Evolutionary conservation across 37 sponge, comb jelly and placozoan genomes (phyloP).

Genomic region (Cliona cf. orientalis): DNA sequence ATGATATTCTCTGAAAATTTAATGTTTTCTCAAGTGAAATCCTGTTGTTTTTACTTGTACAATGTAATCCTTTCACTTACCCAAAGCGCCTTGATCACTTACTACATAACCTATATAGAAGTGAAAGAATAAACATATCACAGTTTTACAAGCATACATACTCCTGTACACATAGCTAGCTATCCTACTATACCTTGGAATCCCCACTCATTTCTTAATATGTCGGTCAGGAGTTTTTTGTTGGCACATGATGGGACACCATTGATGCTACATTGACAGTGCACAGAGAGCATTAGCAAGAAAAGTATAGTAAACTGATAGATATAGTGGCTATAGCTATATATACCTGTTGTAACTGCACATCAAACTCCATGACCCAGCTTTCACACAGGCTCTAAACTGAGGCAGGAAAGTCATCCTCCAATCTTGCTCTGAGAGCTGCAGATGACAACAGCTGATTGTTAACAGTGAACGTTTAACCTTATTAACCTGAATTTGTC

Average conservation of each 20-base stretch:
- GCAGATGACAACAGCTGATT: too few species aligned
- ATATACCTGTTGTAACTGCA: too few species aligned
- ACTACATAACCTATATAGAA: constrained; percentile 57
- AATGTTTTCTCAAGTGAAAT: too few species aligned
- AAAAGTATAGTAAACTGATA: too few species aligned
- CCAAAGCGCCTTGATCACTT: constrained; percentile 75
- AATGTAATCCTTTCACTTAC: constrained; percentile 10
- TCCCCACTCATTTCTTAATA: constrained; percentile 57
- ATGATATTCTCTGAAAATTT: constrained; percentile 56
- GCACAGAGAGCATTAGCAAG: background rate
- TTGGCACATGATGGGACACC: constrained; percentile 2
- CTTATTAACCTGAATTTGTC: too few species aligned
- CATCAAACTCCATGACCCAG: too few species aligned
- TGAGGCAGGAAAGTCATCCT: constrained; percentile 62
- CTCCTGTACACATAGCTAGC: too few species aligned
- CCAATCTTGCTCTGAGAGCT: constrained; percentile 62
- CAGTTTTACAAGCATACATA: background rate
- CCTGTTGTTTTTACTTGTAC: too few species aligned
- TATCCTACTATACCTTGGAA: constrained; percentile 50
- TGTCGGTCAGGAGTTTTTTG: constrained; percentile 57
- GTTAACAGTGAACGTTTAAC: too few species aligned
- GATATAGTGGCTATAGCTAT: too few species aligned
- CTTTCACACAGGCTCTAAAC: too few species aligned
- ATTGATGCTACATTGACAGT: background rate
- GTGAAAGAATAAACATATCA: background rate